A percentile compares a stretch with the other conserved stretches of the same genome.
Evolutionary conservation across 2,113 vertebrate species (phyloP).

Genomic region (Hucho hucho): DNA sequence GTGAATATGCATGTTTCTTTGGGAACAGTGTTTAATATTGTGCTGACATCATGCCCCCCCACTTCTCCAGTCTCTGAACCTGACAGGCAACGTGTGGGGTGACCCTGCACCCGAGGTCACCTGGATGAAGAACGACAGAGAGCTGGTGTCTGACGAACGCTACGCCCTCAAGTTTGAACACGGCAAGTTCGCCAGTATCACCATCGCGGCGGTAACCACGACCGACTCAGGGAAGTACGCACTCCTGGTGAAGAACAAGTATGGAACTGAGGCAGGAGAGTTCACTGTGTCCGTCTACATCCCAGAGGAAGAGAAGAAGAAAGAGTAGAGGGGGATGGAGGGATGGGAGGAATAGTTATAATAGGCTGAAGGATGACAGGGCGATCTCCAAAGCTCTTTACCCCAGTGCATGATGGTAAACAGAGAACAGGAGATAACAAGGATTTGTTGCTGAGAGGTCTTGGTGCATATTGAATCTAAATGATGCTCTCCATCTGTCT

Average conservation of each 20-base stretch:
- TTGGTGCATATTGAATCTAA: slow-evolving; percentile 34
- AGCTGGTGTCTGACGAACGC: slow-evolving; percentile 76
- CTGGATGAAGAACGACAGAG: slow-evolving; percentile 92
- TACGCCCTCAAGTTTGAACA: slow-evolving; percentile 85
- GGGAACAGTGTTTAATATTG: neutral
- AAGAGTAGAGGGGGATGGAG: slow-evolving; percentile 49
- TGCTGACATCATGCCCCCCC: neutral
- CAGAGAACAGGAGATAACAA: too few relatives aligned
- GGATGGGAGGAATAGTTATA: slow-evolving; percentile 8
- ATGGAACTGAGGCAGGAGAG: slow-evolving; percentile 86
- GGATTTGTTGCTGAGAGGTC: too few relatives aligned
- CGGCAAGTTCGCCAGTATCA: slow-evolving; percentile 89
- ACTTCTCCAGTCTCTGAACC: slow-evolving; percentile 85
- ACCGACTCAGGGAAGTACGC: slow-evolving; percentile 93
- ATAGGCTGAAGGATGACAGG: slow-evolving; percentile 25
- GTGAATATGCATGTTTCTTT: neutral
- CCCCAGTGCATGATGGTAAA: slow-evolving; percentile 44
- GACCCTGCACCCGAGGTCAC: slow-evolving; percentile 88
- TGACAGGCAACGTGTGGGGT: slow-evolving; percentile 96
- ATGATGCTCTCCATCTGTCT: slow-evolving; percentile 49
- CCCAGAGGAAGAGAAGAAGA: slow-evolving; percentile 86
- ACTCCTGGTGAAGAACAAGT: slow-evolving; percentile 95
- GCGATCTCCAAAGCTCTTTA: slow-evolving; percentile 60
- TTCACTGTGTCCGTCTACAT: slow-evolving; percentile 97
- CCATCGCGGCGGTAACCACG: slow-evolving; percentile 77